Evolutionary conservation across 2,888 invertebrate species (phyloP).

Genomic region (Cerastoderma edule): DNA sequence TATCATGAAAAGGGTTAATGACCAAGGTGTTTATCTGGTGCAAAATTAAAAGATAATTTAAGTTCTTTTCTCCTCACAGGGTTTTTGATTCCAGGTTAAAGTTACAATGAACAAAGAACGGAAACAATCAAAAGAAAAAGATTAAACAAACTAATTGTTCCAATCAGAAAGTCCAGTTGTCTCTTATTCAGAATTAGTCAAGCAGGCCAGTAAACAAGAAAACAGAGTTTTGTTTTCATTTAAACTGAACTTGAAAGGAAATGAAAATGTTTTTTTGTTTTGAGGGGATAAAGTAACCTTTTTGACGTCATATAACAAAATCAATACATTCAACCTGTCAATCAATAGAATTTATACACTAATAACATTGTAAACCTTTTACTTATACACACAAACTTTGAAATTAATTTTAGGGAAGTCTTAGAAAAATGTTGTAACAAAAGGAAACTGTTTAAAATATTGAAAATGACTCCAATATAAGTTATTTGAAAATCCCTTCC

Average conservation of each 20-base stretch:
- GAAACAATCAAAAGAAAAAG: conserved; percentile 1
- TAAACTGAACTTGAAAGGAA: conserved; percentile 14
- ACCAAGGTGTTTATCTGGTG: no score
- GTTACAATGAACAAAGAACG: conserved; percentile 15
- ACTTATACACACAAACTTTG: no score
- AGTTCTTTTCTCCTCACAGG: not conserved
- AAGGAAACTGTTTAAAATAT: no score
- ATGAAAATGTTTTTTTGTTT: conserved; percentile 17
- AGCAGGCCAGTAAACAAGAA: not conserved
- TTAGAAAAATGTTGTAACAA: no score
- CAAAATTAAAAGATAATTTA: no score
- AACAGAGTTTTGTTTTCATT: conserved; percentile 9
- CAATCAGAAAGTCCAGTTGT: conserved; percentile 1
- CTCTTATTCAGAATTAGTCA: not conserved
- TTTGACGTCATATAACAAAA: conserved; percentile 47
- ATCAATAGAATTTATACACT: no score
- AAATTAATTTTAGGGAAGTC: no score
- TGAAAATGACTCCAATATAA: no score
- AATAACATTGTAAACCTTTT: no score
- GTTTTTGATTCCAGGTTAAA: conserved; percentile 6
- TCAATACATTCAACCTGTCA: conserved; percentile 33
- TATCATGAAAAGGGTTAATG: no score
- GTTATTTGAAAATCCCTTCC: no score
- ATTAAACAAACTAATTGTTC: conserved; percentile 8
- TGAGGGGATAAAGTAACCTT: conserved; percentile 37